Base-by-base conservation (phyloP, 2,888 invertebrate genomes). In the Chrysolina oricalcia region DNA sequence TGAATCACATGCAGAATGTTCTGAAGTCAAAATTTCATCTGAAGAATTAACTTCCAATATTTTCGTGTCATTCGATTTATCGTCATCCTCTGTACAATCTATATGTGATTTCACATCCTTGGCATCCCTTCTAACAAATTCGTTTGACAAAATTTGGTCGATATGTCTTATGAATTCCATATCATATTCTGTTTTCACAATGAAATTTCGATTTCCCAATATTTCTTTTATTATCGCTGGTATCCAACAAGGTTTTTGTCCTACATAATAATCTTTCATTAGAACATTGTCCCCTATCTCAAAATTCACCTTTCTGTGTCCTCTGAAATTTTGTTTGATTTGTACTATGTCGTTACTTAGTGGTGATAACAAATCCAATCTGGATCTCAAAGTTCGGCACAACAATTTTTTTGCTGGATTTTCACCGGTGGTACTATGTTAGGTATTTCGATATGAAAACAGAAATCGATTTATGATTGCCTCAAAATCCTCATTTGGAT, bases 401-500 rank as follows among this genome's bases (percentile, higher is more conserved):
- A 72, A 65, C 23, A 72, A 40, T 48, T 56, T 35, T 72, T 72
- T 65, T 6, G 65, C 15, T 50, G 71, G 56, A 35, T 48, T 53
- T 41, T 41, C 59, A 59, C 59, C 69, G 23, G 56, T 69, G 21
- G 56, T 59, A 23, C 23, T 59, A 56, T 68, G 68, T 41, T 53
- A 35, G 41, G 69, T 59, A 69, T 69, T 59, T 70, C 71, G 48
- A 40, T 71, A 64, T 17, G 48, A 10, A 64, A 71, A 64, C n/a
- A 71, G 40, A 71, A 40, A 64, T n/a, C 64, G 15, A 63, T 17
- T 48, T 19, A 68, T 8, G 19, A 68, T 50, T 21, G 23, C 17
- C 19, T 68, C 46, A 15, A 67, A 46, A 68, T 73, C 68, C 23
- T 13, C 17, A 35, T 35, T 35, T 21, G 67, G 46, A 41, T 72